phyloP scores from a whole-genome alignment of 2,113 vertebrate genomes.

The Callipepla californica region DNA sequence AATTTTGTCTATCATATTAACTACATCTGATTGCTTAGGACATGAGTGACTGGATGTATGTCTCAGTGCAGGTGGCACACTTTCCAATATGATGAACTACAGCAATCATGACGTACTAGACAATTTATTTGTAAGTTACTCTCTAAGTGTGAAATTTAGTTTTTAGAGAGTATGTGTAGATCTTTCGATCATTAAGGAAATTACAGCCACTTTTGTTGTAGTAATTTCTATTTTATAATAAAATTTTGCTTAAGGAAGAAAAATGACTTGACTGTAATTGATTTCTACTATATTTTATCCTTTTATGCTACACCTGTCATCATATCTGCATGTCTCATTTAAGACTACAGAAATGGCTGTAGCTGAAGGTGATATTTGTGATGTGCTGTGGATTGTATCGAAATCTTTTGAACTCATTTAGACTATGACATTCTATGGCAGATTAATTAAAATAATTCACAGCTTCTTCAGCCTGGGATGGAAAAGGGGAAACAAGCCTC shows the following conservation, averaged over 20 bases:
- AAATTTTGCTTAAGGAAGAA: slow-evolving; percentile 69
- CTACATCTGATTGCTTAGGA: slow-evolving; percentile 72
- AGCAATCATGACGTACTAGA: slow-evolving; percentile 53
- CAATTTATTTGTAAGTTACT: slow-evolving; percentile 75
- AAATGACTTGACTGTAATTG: slow-evolving; percentile 73
- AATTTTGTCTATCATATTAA: slow-evolving; percentile 75
- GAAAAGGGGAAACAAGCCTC: slow-evolving; percentile 38
- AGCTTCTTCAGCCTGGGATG: slow-evolving; percentile 48
- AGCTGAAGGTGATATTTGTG: slow-evolving; percentile 65
- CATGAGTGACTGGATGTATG: slow-evolving; percentile 46
- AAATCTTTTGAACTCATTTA: slow-evolving; percentile 79
- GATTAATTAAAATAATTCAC: slow-evolving; percentile 80
- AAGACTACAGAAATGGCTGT: slow-evolving; percentile 54
- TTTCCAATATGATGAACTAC: slow-evolving; percentile 55
- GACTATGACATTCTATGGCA: slow-evolving; percentile 69
- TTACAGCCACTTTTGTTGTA: slow-evolving; percentile 66
- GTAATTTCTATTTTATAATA: slow-evolving; percentile 73
- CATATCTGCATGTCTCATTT: slow-evolving; percentile 70
- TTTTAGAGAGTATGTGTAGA: slow-evolving; percentile 61
- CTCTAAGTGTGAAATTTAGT: slow-evolving; percentile 53
- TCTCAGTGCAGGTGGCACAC: slow-evolving; percentile 58
- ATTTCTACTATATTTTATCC: slow-evolving; percentile 73
- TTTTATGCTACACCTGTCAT: slow-evolving; percentile 72
- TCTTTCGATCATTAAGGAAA: slow-evolving; percentile 74
- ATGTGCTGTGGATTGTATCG: slow-evolving; percentile 52